phyloP scores from a whole-genome alignment of 1,140 invertebrate genomes.

The Ceratina calcarata region DNA sequence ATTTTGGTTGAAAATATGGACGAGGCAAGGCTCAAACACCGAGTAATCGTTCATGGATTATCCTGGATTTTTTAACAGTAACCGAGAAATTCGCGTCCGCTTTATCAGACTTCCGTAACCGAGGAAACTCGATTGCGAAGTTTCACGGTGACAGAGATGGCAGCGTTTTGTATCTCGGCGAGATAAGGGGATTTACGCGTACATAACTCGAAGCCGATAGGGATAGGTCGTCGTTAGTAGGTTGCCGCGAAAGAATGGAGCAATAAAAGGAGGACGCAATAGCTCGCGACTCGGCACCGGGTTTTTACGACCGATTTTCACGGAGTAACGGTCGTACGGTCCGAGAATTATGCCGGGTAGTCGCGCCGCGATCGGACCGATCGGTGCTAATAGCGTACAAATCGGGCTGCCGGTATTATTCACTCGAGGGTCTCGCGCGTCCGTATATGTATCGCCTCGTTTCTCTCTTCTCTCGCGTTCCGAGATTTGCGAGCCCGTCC shows the following conservation, averaged over 20 bases:
- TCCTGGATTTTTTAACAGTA: too few species aligned
- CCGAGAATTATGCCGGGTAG: conserved; percentile 68
- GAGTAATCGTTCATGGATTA: too few species aligned
- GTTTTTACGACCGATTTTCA: conserved; percentile 75
- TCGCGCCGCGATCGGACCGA: conserved; percentile 65
- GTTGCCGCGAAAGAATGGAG: conserved; percentile 69
- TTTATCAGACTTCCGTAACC: conserved; percentile 15
- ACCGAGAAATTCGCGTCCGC: background rate
- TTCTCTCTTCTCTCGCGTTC: conserved; percentile 9
- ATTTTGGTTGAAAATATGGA: too few species aligned
- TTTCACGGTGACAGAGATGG: background rate
- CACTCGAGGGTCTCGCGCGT: conserved; percentile 46
- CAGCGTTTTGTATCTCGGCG: conserved; percentile 23
- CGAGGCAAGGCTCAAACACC: background rate
- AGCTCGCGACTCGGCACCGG: conserved; percentile 52
- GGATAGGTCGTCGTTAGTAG: conserved; percentile 62
- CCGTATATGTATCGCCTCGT: conserved; percentile 59
- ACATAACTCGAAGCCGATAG: conserved; percentile 52
- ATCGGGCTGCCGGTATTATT: conserved; percentile 71
- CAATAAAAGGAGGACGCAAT: conserved; percentile 61
- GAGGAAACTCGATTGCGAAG: conserved; percentile 4
- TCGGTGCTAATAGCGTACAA: conserved; percentile 76
- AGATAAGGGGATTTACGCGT: conserved; percentile 57
- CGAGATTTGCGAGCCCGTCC: conserved; percentile 53
- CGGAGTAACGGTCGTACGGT: conserved; percentile 71